Percentiles rank a stretch among this genome's conserved stretches.
phyloP scores from a whole-genome alignment of 2,888 invertebrate genomes.

The Falcaria lacertinaria region DNA sequence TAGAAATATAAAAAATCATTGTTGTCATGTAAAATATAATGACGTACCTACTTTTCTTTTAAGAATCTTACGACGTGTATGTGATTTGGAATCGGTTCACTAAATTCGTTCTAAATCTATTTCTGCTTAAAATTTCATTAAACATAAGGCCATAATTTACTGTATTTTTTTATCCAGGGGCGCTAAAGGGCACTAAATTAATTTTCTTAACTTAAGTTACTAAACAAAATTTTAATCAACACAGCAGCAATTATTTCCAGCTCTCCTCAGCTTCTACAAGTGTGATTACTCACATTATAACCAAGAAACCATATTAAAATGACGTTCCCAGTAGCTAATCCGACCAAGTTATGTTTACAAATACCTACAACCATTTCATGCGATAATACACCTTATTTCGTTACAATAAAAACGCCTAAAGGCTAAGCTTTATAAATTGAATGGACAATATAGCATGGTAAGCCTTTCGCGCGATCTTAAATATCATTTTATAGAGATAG shows the following conservation, averaged over 20 bases:
- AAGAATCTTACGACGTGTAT: no score
- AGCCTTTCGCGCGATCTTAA: conserved; percentile 15
- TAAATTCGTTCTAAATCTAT: no score
- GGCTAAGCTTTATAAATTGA: conserved; percentile 2
- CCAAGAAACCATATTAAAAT: conserved; percentile 11
- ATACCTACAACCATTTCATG: not conserved
- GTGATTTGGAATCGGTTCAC: no score
- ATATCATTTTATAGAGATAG: conserved; percentile 26
- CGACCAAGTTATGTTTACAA: conserved; percentile 2
- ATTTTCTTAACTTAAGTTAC: no score
- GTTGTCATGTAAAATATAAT: no score
- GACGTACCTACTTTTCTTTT: no score
- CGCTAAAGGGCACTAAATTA: no score
- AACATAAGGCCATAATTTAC: no score
- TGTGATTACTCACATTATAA: not conserved
- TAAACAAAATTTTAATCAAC: no score
- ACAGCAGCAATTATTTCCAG: not conserved
- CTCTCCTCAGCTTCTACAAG: not conserved
- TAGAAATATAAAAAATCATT: no score
- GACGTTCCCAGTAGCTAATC: conserved; percentile 17
- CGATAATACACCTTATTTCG: conserved; percentile 12
- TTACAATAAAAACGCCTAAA: conserved; percentile 9
- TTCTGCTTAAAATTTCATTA: no score
- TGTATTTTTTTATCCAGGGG: no score
- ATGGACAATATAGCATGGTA: conserved; percentile 7